Conservation (phyloP, 2,113 vertebrate species). For the Cavia aperea region DNA sequence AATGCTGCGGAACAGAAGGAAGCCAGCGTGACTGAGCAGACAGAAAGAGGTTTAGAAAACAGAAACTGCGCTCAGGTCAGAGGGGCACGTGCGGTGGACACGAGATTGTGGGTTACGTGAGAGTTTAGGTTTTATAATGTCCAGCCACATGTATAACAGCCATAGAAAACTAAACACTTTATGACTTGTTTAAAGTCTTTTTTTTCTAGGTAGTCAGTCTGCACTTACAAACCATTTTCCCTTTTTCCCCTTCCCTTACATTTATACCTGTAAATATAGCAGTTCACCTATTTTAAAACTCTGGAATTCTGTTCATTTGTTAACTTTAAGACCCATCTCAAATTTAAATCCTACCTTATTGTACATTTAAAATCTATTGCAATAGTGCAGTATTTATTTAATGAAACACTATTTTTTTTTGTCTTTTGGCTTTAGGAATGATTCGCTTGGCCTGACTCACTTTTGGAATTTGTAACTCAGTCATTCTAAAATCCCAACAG, state of each 20-base stretch:
- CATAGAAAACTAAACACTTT: constrained; percentile 80
- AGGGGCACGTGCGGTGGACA: background rate
- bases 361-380: constrained; percentile 83
- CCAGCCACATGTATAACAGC: constrained; percentile 78
- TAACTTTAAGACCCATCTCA: background rate
- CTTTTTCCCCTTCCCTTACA: constrained; percentile 75
- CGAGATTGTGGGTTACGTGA: background rate
- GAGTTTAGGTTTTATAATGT: background rate
- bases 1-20: background rate
- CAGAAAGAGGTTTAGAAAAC: background rate
- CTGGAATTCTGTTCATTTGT: background rate
- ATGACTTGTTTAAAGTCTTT: constrained; percentile 78
- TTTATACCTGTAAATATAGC: background rate
- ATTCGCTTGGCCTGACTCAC: background rate
- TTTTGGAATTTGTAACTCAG: background rate
- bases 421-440: constrained; percentile 73
- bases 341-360: background rate
- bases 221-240: constrained; percentile 83
- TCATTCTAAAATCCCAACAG: background rate
- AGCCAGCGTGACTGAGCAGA: background rate
- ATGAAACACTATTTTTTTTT: constrained; percentile 90
- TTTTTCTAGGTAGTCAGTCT: constrained; percentile 80
- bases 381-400: constrained; percentile 82
- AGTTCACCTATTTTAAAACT: background rate
- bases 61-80: background rate